Conservation (phyloP, 2,888 invertebrate genomes). For the Scrobipalpa atriplicella region DNA sequence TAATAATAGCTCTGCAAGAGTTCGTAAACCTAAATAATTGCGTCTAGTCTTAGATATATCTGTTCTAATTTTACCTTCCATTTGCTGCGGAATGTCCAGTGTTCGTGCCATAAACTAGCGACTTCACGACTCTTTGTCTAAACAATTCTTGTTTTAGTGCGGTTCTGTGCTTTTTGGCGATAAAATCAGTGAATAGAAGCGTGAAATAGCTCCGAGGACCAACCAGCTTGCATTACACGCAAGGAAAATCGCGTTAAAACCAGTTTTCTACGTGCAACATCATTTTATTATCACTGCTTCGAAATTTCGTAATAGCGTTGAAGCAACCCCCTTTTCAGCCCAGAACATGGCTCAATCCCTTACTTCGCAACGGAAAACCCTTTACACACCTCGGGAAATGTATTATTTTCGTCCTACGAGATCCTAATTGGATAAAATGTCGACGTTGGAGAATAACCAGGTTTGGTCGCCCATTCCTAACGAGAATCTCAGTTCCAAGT, state of each 20-base stretch:
- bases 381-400: not conserved
- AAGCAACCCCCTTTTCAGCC: not conserved
- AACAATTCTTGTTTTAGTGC: conserved; percentile 50
- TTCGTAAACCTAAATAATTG: conserved; percentile 62
- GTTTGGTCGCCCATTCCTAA: conserved; percentile 55
- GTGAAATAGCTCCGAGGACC: not conserved
- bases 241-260: conserved; percentile 16
- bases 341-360: conserved; percentile 5
- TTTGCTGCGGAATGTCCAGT: conserved; percentile 61
- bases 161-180: conserved; percentile 42
- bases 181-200: conserved; percentile 39
- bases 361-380: not conserved
- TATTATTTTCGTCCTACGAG: conserved; percentile 52
- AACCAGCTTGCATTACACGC: not conserved
- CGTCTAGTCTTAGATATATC: conserved; percentile 72
- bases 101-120: conserved; percentile 73
- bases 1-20: conserved; percentile 56
- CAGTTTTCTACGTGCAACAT: conserved; percentile 14
- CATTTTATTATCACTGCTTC: not conserved
- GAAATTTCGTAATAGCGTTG: conserved; percentile 19
- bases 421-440: conserved; percentile 46
- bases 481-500: conserved; percentile 61
- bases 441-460: conserved; percentile 40
- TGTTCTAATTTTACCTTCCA: conserved; percentile 58
- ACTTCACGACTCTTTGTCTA: conserved; percentile 74